Percentiles rank a stretch among this genome's conserved stretches.
Conservation (phyloP, 2,888 invertebrate genomes). For the Pyrrhia umbra region DNA sequence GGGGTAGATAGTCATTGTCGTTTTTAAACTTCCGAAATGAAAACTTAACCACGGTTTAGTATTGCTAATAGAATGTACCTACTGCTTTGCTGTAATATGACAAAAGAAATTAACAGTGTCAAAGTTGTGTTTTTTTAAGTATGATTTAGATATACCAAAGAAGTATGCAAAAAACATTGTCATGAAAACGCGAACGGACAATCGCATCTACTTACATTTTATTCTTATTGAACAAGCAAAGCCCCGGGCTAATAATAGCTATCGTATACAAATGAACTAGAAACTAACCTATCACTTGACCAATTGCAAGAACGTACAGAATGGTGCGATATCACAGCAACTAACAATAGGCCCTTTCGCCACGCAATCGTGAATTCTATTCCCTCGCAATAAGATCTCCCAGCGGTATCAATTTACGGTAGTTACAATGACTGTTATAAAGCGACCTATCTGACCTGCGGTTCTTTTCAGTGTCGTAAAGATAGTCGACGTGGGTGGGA, state of each 20-base stretch:
- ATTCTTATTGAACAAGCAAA: conserved; percentile 1
- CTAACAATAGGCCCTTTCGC: not conserved
- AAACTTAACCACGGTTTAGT: too few relatives aligned
- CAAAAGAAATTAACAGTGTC: too few relatives aligned
- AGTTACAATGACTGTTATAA: conserved; percentile 30
- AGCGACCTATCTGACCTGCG: conserved; percentile 62
- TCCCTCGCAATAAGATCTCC: conserved; percentile 13
- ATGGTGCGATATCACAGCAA: conserved; percentile 48
- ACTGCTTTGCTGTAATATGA: too few relatives aligned
- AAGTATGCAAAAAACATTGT: not conserved
- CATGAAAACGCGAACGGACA: not conserved
- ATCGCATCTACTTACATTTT: too few relatives aligned
- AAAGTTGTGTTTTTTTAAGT: too few relatives aligned
- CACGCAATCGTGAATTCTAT: conserved; percentile 36
- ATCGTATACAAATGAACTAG: conserved; percentile 28
- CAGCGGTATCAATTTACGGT: conserved; percentile 13
- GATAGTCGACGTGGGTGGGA: conserved; percentile 75
- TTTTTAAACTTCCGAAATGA: too few relatives aligned
- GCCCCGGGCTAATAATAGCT: not conserved
- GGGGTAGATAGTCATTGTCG: too few relatives aligned
- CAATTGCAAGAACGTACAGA: conserved; percentile 33
- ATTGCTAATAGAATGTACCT: too few relatives aligned
- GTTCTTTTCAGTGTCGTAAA: conserved; percentile 60
- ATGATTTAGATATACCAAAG: too few relatives aligned
- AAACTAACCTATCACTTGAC: conserved; percentile 39